Percentiles rank a stretch among this genome's conserved stretches.
phyloP scores from a whole-genome alignment of 35 echinoderm and acorn worm species.

The Strongylocentrotus purpuratus region DNA sequence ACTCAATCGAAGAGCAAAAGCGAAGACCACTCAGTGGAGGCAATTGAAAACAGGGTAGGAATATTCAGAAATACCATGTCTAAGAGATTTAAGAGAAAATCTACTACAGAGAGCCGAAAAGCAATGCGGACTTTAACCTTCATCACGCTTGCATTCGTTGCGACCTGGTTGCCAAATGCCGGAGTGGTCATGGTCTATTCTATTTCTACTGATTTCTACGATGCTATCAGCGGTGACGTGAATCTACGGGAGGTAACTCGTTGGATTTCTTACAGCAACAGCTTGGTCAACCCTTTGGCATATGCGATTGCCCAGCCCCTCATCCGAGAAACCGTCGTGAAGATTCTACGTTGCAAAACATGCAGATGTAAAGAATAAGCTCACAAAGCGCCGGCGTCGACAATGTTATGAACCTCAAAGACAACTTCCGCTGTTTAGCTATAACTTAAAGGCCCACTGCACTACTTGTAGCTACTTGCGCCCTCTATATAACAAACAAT shows the following conservation, averaged over 20 bases:
- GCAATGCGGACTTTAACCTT: neutral
- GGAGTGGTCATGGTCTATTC: neutral
- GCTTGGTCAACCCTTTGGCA: neutral
- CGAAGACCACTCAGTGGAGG: neutral
- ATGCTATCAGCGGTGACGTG: neutral
- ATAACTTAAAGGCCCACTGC: no score
- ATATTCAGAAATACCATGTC: neutral
- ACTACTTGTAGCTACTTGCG: no score
- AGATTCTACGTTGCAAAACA: no score
- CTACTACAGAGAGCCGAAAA: neutral
- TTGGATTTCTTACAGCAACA: conserved; percentile 7
- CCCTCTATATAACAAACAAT: no score
- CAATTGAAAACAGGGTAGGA: neutral
- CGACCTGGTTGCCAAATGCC: neutral
- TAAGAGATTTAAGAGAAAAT: neutral
- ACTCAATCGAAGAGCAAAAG: neutral
- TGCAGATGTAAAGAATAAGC: no score
- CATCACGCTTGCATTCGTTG: neutral
- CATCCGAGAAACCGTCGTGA: neutral
- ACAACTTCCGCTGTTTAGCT: no score
- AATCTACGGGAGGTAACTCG: neutral
- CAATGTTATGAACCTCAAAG: no score
- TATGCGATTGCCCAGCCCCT: conserved; percentile 25
- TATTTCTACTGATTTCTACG: neutral
- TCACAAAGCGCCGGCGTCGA: no score